Conservation (phyloP, 1,140 invertebrate genomes). For the Lordiphosa stackelbergi region DNA sequence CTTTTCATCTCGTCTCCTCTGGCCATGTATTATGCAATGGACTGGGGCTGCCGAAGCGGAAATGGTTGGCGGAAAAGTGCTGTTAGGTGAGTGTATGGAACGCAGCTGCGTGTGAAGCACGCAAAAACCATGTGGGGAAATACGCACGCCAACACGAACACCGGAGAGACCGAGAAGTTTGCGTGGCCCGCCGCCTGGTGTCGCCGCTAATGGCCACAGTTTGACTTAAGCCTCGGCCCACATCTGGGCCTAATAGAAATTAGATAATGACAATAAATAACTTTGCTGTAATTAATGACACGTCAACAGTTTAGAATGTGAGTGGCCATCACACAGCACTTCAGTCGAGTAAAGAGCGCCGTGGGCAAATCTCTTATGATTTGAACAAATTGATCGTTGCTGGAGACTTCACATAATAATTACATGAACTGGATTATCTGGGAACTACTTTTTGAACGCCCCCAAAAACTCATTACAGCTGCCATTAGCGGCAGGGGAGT, state of each 20-base stretch:
- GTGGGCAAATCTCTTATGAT: neutral
- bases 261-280: constrained; percentile 68
- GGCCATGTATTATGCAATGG: constrained; percentile 63
- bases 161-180: constrained; percentile 22
- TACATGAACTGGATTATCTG: constrained; percentile 4
- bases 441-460: constrained; percentile 25
- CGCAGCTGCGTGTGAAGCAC: constrained; percentile 38
- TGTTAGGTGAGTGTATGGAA: constrained; percentile 43
- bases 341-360: neutral
- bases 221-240: constrained; percentile 58
- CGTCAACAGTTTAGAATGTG: constrained; percentile 52
- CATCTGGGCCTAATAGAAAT: constrained; percentile 49
- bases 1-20: constrained; percentile 10
- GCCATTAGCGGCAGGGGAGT: constrained; percentile 5
- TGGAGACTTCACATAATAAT: too few relatives aligned
- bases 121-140: constrained; percentile 50
- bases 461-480: constrained; percentile 62
- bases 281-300: constrained; percentile 62
- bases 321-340: constrained; percentile 27
- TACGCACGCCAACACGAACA: constrained; percentile 59
- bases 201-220: constrained; percentile 58
- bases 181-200: constrained; percentile 40
- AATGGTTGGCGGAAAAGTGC: constrained; percentile 70
- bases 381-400: too few relatives aligned
- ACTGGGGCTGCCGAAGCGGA: constrained; percentile 28